Evolutionary conservation across 2,888 invertebrate species (phyloP), one percentile per base, ranked within the genome.

Genomic region (Caradrina clavipalpis): DNA sequence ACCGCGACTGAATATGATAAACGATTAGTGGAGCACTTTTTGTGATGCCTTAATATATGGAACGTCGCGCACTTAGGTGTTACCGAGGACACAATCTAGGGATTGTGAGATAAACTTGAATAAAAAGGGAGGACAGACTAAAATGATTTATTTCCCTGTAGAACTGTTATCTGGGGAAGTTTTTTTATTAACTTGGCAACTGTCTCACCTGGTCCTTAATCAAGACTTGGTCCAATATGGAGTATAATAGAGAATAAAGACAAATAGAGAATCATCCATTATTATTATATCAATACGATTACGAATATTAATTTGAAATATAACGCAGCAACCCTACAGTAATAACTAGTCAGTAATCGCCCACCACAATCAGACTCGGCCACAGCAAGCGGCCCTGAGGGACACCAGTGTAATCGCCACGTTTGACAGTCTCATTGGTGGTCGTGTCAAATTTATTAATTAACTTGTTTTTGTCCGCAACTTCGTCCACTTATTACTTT

Each of bases 21-120:
- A 78, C 78, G 82, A 80, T 82, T 82, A 81, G 69, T 58, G 60
- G 57, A 70, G 59, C 53, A 69, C 65, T 78, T 77, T 78, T 78
- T 78, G 77, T 66, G 75, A 65, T 15, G 62, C 69, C 58, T 59
- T 74, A 57, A 78, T 76, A 69, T 68, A 73, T 78, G 67, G 56
- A 78, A 61, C 58, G 58, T 45, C 62, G 50, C 59, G 67, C 73
- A 62, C 55, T 67, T 59, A 49, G 53, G 59, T 59, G 62, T 42
- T 62, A 77, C n/a, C 17, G 58, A 63, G 62, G 55, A 63, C 59
- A 54, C 67, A 26, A 26, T 26, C 26, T 26, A 26, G 26, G 67
- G 47, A 67, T 59, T 35, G 35, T 49, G 47, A 13, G 17, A 50
- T 19, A 19, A 49, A 15, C 51, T 42, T 62, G 31, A 35, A 53